Conservation (phyloP, 92 coral and sea anemone genomes). For the Blastomussa wellsi region DNA sequence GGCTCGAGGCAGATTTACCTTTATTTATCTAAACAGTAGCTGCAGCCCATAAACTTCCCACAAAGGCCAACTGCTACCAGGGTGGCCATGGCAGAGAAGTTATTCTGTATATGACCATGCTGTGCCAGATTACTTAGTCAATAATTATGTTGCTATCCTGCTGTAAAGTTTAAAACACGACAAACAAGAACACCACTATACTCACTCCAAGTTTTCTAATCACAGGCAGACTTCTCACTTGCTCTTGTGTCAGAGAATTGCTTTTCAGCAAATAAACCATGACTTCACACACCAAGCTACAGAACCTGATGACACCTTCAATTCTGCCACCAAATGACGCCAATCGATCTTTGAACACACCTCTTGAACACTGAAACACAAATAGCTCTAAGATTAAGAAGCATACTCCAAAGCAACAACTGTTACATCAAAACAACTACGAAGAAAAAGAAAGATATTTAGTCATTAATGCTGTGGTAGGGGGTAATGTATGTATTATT, state of each 20-base stretch:
- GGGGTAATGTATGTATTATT: neutral
- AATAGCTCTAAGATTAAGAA: neutral
- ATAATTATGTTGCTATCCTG: neutral
- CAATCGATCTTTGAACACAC: conserved; percentile 56
- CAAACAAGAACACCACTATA: neutral
- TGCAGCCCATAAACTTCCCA: neutral
- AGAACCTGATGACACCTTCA: conserved; percentile 66
- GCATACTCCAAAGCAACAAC: neutral
- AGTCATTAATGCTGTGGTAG: too few species aligned
- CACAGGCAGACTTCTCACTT: conserved; percentile 55
- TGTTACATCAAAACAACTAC: neutral
- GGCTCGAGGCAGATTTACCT: neutral
- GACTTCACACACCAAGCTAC: conserved; percentile 61
- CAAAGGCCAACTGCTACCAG: too few species aligned
- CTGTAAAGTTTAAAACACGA: neutral
- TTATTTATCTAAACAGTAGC: too few species aligned
- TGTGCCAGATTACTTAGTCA: too few species aligned
- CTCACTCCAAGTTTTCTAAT: conserved; percentile 74
- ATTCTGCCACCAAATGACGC: conserved; percentile 52
- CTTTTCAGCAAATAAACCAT: conserved; percentile 57
- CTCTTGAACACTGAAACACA: conserved; percentile 32
- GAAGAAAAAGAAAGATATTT: too few species aligned
- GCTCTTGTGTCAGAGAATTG: conserved; percentile 51
- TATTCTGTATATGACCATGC: too few species aligned
- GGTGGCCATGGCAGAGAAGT: too few species aligned